Percentiles rank a stretch among this genome's conserved stretches.
Conservation (phyloP, 2,113 vertebrate species). For the Cynocephalus volans region DNA sequence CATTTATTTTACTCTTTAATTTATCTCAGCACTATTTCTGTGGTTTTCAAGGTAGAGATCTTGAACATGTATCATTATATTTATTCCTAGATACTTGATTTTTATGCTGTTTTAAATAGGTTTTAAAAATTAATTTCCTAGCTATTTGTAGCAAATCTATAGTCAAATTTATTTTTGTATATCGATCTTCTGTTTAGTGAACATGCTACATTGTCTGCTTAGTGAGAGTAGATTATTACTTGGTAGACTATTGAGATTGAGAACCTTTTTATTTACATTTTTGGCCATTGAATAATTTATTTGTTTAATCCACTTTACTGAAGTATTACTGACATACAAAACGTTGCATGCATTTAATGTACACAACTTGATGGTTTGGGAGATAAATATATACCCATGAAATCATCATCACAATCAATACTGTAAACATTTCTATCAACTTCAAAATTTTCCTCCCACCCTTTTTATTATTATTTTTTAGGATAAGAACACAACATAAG, state of each 20-base stretch:
- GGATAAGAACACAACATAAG: neutral
- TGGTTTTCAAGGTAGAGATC: neutral
- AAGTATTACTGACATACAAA: neutral
- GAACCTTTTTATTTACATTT: neutral
- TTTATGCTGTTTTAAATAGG: neutral
- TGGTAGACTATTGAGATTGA: neutral
- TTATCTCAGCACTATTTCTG: neutral
- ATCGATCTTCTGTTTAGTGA: neutral
- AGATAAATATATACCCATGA: neutral
- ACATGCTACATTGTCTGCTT: neutral
- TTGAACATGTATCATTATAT: neutral
- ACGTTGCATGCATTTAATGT: neutral
- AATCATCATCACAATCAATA: neutral
- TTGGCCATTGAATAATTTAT: neutral
- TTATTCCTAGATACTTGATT: neutral
- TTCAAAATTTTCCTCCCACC: neutral
- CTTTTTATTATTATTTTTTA: neutral
- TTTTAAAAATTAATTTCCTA: neutral
- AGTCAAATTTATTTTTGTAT: neutral
- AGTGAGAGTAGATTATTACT: neutral
- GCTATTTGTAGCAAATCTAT: neutral
- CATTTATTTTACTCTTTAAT: neutral
- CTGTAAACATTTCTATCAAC: neutral
- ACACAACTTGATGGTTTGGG: neutral
- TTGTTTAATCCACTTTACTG: neutral